Evolutionary conservation across 2,113 vertebrate species (phyloP).

Genomic region (Hoplias malabaricus): DNA sequence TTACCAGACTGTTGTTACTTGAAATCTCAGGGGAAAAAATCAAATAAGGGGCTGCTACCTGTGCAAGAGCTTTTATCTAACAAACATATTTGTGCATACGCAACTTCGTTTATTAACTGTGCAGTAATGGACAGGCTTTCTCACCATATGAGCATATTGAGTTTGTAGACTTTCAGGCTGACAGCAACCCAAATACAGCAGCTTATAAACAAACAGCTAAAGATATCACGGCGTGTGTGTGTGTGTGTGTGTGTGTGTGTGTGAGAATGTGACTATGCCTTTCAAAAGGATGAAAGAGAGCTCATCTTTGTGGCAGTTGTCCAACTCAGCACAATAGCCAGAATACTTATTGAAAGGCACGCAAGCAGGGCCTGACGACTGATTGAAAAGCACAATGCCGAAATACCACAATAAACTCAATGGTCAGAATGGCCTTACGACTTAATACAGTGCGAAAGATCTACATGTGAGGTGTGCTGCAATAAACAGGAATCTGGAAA

Average conservation of each 20-base stretch:
- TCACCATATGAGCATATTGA: background rate
- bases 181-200: background rate
- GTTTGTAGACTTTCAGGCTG: background rate
- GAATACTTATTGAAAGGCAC: background rate
- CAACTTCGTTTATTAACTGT: background rate
- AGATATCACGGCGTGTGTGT: too few species aligned
- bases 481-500: too few species aligned
- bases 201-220: background rate
- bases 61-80: background rate
- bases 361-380: background rate
- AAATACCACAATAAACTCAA: background rate
- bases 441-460: background rate
- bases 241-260: too few species aligned
- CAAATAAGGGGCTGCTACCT: background rate
- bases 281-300: background rate
- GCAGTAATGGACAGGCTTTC: background rate
- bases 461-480: background rate
- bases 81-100: background rate
- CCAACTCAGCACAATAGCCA: too few species aligned
- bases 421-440: background rate
- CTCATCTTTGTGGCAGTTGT: background rate
- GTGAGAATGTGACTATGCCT: background rate
- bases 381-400: background rate
- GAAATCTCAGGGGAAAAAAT: background rate
- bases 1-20: background rate